phyloP scores from a whole-genome alignment of 2,888 invertebrate genomes.

The Brenthis daphne region DNA sequence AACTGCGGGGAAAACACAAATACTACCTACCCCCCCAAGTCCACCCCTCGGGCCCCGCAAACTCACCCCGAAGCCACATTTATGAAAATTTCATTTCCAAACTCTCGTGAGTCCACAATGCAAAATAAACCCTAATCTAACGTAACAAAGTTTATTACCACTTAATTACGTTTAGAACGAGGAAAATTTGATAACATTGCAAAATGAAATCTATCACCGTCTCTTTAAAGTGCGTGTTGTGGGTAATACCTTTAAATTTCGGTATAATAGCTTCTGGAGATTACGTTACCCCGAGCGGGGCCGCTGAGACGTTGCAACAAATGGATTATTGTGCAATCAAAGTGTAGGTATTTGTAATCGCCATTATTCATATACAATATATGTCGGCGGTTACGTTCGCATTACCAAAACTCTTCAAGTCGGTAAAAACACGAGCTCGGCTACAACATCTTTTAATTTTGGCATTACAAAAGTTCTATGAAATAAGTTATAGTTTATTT shows the following conservation, averaged over 20 bases:
- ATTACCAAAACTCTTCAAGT: background rate
- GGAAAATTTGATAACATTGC: slow-evolving; percentile 53
- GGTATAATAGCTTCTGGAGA: slow-evolving; percentile 77
- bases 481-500: background rate
- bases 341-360: slow-evolving; percentile 46
- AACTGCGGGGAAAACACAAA: slow-evolving; percentile 71
- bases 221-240: slow-evolving; percentile 58
- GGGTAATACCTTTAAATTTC: slow-evolving; percentile 69
- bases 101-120: slow-evolving; percentile 55
- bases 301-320: slow-evolving; percentile 69
- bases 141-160: slow-evolving; percentile 65
- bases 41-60: slow-evolving; percentile 42
- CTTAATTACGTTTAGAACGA: slow-evolving; percentile 55
- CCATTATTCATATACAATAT: slow-evolving; percentile 3
- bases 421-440: too few species aligned
- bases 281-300: slow-evolving; percentile 75
- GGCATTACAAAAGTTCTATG: background rate
- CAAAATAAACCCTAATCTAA: slow-evolving; percentile 69
- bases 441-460: background rate
- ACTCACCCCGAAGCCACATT: slow-evolving; percentile 55
- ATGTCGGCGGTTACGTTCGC: background rate
- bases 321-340: slow-evolving; percentile 76
- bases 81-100: slow-evolving; percentile 81
- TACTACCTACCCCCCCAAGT: slow-evolving; percentile 47
- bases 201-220: slow-evolving; percentile 59